Conservation (phyloP, 2,797 vertebrate species). For the Enteromius afrohamiltoni region DNA sequence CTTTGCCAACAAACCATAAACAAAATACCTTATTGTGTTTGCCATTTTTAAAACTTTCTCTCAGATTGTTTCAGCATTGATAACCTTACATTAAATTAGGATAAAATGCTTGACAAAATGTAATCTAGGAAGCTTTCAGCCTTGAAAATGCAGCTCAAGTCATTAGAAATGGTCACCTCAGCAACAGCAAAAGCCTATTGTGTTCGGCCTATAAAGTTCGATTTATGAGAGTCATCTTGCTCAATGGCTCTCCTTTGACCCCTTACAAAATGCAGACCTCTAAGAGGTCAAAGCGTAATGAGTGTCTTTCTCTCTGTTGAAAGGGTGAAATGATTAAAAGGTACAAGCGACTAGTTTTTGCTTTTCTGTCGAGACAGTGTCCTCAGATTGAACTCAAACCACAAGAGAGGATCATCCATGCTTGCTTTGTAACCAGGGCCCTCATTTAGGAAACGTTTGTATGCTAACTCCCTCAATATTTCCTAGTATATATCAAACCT, state of each 20-base stretch:
- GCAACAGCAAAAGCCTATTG: not conserved
- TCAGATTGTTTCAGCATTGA: not conserved
- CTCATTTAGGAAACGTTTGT: not conserved
- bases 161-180: slow-evolving; percentile 12
- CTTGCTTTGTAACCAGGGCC: not conserved
- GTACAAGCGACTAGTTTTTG: slow-evolving; percentile 35
- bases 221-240: slow-evolving; percentile 32
- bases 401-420: slow-evolving; percentile 1
- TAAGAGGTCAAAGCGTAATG: slow-evolving; percentile 28
- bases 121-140: not conserved
- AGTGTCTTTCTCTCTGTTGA: slow-evolving; percentile 14
- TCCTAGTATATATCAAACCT: too few relatives aligned
- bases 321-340: slow-evolving; percentile 31
- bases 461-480: not conserved
- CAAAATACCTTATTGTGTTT: not conserved
- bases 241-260: slow-evolving; percentile 28
- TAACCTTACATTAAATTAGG: not conserved
- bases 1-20: not conserved
- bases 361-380: slow-evolving; percentile 33
- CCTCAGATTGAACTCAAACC: slow-evolving; percentile 48
- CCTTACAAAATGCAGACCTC: slow-evolving; percentile 17
- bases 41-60: not conserved
- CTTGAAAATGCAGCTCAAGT: not conserved
- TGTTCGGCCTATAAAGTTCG: not conserved
- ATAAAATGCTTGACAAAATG: slow-evolving; percentile 1